Evolutionary conservation across 2,113 vertebrate genomes (phyloP).

Genomic region (Paradisaea rubra): DNA sequence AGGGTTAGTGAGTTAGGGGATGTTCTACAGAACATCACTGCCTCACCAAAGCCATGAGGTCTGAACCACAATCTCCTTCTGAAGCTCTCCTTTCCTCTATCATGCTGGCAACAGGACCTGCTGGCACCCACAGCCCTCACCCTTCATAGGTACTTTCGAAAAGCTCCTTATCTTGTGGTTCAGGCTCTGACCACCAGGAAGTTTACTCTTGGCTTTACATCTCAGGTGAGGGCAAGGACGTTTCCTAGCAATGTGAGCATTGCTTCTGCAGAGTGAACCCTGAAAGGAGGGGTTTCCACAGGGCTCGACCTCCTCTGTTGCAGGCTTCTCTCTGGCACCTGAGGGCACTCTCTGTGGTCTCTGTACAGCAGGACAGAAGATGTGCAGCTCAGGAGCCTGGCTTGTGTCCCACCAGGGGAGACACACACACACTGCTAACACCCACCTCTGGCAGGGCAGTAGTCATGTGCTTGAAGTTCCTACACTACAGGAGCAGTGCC

Average conservation of each 20-base stretch:
- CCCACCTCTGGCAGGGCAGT: not conserved
- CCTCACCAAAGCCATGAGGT: not conserved
- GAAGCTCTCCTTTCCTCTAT: not conserved
- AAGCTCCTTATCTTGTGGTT: not conserved
- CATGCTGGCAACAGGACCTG: not conserved
- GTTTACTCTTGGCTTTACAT: not conserved
- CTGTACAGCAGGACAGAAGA: not conserved
- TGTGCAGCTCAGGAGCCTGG: not conserved
- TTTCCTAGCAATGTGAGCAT: not conserved
- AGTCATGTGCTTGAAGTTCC: not conserved
- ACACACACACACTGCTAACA: too few species aligned
- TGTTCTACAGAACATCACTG: not conserved
- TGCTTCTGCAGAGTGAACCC: not conserved
- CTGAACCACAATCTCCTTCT: not conserved
- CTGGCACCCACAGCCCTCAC: not conserved
- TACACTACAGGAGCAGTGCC: fast-evolving
- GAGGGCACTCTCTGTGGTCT: not conserved
- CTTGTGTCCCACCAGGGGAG: not conserved
- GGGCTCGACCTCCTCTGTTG: fast-evolving
- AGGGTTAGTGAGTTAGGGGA: not conserved
- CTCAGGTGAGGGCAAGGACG: not conserved
- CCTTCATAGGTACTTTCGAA: not conserved
- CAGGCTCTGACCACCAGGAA: not conserved
- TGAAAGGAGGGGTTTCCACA: not conserved
- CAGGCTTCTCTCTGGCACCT: not conserved